Evolutionary conservation across 37 sponge, comb jelly and placozoan species (phyloP), one percentile per base, ranked within the genome.

Genomic region (Petrosia ficiformis): DNA sequence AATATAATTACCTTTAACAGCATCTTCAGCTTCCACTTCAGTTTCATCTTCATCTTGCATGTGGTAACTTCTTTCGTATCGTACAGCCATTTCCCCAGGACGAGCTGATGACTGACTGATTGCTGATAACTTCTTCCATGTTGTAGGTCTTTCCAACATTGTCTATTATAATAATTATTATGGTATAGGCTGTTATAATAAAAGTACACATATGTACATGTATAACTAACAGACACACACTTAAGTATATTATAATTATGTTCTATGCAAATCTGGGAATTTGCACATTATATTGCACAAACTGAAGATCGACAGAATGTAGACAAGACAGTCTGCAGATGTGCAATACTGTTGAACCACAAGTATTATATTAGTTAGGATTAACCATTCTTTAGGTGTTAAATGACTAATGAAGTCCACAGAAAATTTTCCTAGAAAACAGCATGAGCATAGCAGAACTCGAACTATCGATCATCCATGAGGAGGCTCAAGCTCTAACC

Each of bases 101-200:
- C 75, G 41, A 28, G 84, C 79, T 16, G 96, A 81, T 22, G 87
- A 82, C 73, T 93, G 88, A 64, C 92, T 91, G 19, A 96, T 48
- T 2, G 97, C 97, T 30, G 94, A 93, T 26, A 96, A 71, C 69
- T 93, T 93, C 92, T 96, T 93, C 89, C 94, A 96, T 2, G 91
- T 71, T 26, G 83, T 67, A 19, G 95, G 84, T 57, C 79, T 82
- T 35, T 89, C 87, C 5, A 28, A 31, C 89, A 88, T 93, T 67
- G 66, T 70, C 85, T 88, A 67, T 11, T 65, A 6, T 25, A 0
- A 34, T 21, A 14, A 44, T 3, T 33, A 59, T 25, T 64, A 81
- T 3, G 10, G 5, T 22, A 72, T 6, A 37, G 11, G 2, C 3
- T 28, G 48, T 43, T 26, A 35, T 4, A 34, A 35, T 31, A 71